Evolutionary conservation across 2,113 vertebrate genomes (phyloP).

Genomic region (Dolichallabes microphthalmus): DNA sequence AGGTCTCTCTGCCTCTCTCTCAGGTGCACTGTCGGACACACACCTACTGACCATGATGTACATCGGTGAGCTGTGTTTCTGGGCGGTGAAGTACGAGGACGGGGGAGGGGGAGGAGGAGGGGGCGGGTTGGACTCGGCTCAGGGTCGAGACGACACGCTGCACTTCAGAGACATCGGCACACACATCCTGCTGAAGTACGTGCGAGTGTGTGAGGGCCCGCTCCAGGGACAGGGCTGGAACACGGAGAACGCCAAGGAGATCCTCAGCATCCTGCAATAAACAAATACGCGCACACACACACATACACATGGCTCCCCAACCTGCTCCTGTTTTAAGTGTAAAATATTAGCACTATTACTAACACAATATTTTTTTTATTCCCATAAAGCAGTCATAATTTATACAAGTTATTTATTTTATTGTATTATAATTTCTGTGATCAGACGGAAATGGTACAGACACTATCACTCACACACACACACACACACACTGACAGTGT

Average conservation of each 20-base stretch:
- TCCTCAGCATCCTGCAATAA: conserved; percentile 81
- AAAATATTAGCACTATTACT: conserved; percentile 42
- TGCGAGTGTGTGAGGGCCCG: conserved; percentile 86
- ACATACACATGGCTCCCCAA: conserved; percentile 1
- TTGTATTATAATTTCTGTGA: conserved; percentile 56
- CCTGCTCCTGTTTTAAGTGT: not conserved
- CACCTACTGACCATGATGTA: conserved; percentile 90
- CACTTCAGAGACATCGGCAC: conserved; percentile 91
- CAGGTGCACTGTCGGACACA: conserved; percentile 85
- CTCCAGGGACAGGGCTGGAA: conserved; percentile 90
- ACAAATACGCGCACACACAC: conserved; percentile 57
- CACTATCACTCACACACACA: not conserved
- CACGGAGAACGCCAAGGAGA: conserved; percentile 87
- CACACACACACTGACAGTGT: not conserved
- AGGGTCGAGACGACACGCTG: conserved; percentile 68
- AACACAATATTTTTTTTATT: conserved; percentile 64
- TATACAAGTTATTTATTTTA: conserved; percentile 74
- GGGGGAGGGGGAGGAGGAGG: conserved; percentile 55
- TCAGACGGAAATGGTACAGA: not conserved
- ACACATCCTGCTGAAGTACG: conserved; percentile 85
- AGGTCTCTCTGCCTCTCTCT: conserved; percentile 22
- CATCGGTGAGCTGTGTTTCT: conserved; percentile 96
- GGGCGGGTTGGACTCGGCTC: conserved; percentile 60
- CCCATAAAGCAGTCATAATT: conserved; percentile 68
- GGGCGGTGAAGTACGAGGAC: conserved; percentile 87